Conservation (phyloP, 2,888 invertebrate species). For the Torymus texanus region DNA sequence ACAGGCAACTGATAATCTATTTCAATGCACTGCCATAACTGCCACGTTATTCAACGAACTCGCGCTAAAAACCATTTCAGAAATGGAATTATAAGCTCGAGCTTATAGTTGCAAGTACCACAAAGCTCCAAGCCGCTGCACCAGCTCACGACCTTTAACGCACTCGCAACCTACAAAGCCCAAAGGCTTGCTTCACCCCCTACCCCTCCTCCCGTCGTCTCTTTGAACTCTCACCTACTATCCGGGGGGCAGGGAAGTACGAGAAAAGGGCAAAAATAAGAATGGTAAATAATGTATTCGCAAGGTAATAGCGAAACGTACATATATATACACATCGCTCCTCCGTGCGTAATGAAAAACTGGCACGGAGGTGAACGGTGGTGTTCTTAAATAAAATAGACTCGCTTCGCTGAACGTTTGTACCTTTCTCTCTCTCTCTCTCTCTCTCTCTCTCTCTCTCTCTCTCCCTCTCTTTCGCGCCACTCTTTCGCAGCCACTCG, state of each 20-base stretch:
- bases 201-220: no score
- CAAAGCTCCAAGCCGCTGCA: no score
- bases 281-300: conserved; percentile 73
- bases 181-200: no score
- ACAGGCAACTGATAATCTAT: no score
- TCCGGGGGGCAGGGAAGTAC: conserved; percentile 34
- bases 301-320: conserved; percentile 56
- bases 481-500: conserved; percentile 23
- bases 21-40: no score
- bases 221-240: no score
- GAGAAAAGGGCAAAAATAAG: conserved; percentile 67
- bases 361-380: conserved; percentile 60
- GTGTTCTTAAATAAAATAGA: conserved; percentile 74
- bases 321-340: conserved; percentile 19
- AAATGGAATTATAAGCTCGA: no score
- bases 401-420: conserved; percentile 63
- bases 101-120: no score
- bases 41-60: no score
- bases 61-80: no score
- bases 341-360: conserved; percentile 72
- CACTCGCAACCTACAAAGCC: no score
- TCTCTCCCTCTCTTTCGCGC: conserved; percentile 57
- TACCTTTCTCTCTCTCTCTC: conserved; percentile 60
- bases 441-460: conserved; percentile 58
- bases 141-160: no score